phyloP scores from a whole-genome alignment of 1,140 invertebrate species.

The Polyergus mexicanus region DNA sequence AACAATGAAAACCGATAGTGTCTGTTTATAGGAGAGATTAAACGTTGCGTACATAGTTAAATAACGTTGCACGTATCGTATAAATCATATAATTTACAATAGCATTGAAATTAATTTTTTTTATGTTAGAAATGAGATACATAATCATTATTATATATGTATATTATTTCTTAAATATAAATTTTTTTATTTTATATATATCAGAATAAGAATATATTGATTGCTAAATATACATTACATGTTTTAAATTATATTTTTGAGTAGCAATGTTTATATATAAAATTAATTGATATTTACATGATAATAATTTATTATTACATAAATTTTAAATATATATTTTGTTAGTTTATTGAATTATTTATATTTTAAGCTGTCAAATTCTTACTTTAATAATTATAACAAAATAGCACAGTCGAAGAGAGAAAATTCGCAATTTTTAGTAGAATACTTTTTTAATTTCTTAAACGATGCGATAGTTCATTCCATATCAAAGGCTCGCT shows the following conservation, averaged over 20 bases:
- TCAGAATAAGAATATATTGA: too few relatives aligned
- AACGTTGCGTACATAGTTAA: conserved; percentile 36
- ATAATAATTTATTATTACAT: conserved; percentile 2
- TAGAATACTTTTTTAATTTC: conserved; percentile 24
- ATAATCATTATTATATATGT: not conserved
- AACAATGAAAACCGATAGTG: not conserved
- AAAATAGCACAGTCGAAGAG: not conserved
- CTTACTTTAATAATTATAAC: not conserved
- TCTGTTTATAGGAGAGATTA: not conserved
- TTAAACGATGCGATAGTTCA: conserved; percentile 30
- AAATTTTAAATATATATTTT: not conserved
- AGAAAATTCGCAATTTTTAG: not conserved
- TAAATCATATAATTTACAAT: not conserved
- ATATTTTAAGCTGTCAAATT: not conserved
- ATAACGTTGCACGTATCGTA: conserved; percentile 22
- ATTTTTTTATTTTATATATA: not conserved
- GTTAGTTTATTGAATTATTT: not conserved
- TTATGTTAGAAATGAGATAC: not conserved
- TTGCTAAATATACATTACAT: too few relatives aligned
- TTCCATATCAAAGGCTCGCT: conserved; percentile 7
- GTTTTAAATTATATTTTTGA: not conserved
- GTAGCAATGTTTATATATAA: not conserved
- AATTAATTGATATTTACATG: conserved; percentile 1
- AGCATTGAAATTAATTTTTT: not conserved
- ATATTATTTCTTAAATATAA: not conserved